These are phyloP conservation scores for Zosterops borbonicus DNA, from an alignment of 2,113 vertebrate genomes.

Conservation along the genomic window DNA sequence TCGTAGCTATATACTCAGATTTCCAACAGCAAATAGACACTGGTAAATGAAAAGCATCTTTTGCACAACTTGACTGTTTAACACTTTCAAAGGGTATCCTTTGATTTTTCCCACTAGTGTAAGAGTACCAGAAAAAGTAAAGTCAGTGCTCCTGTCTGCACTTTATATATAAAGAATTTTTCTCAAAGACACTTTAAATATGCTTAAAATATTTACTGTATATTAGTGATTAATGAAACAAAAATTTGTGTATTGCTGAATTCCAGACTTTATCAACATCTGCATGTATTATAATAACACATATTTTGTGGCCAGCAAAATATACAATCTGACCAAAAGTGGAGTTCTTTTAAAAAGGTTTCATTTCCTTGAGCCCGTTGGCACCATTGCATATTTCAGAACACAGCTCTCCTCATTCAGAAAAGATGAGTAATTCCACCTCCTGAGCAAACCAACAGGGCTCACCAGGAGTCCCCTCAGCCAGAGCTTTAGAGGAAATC, in stretches of 20 bases:
- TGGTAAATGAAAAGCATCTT: slow-evolving; percentile 20
- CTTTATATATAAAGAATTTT: neutral
- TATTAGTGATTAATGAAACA: neutral
- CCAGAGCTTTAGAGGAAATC: neutral
- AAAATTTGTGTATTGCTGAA: neutral
- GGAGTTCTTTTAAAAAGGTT: neutral
- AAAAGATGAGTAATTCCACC: neutral
- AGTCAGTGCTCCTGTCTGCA: neutral
- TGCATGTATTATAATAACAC: neutral
- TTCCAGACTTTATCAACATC: neutral
- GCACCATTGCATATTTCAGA: neutral
- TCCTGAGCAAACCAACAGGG: neutral
- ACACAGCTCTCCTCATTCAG: neutral
- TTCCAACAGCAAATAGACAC: neutral
- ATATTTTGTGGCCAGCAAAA: neutral
- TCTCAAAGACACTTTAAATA: neutral
- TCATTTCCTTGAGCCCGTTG: neutral
- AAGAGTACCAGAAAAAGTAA: neutral
- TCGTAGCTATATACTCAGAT: neutral
- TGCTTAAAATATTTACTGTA: neutral
- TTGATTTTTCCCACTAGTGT: neutral
- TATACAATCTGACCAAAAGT: neutral
- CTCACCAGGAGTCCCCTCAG: neutral
- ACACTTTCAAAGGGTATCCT: neutral
- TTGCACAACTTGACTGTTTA: neutral